Base-by-base conservation (phyloP, 2,888 invertebrate species). In the Oxyscelio sp. region DNA sequence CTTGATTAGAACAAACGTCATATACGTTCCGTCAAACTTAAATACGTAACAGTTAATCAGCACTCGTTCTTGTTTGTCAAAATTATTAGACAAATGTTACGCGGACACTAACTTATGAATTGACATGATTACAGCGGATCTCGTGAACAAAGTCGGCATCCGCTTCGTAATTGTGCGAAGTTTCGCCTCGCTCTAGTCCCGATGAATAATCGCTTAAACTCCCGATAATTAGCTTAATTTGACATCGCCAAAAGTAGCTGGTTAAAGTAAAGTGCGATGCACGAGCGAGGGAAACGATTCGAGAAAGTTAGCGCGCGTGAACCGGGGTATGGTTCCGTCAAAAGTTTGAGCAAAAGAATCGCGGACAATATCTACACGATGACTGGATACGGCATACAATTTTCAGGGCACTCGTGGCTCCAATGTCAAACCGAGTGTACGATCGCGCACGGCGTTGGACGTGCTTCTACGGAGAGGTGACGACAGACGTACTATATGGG, bases 401-500 rank as follows among this genome's bases (percentile, higher is more conserved):
- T 82, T 86, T 63, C 79, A 38, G 58, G 59, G 21, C 66, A 73
- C 77, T 84, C 84, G 79, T 84, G 84, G 82, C 77, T 74, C 82
- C 79, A 84, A 86, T 84, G 68, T 82, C 86, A 84, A 86, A 68
- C 73, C 61, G 70, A 38, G 59, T 43, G 52, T 15, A 15, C 34
- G 56, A 38, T 2, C 9, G 59, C 65, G 65, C 54, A 50, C 70
- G 31, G 4, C 52, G 45, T 54, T 63, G 38, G 66, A 80, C 63
- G 65, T 59, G 45, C 58, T 45, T 75, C 70, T 45, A 63, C 70
- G 70, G 22, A 15, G 11, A 82, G 70, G 71, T 65, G 79, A 80
- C 79, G 80, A 79, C 78, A 63, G 79, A 83, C 78, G 74, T 75
- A 75, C 85, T 87, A 87, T 89, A 90, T 90, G 88, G 90, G 88